These are phyloP conservation scores for Delia radicum DNA, from an alignment of 1,140 invertebrate species.

Conservation along the genomic window DNA sequence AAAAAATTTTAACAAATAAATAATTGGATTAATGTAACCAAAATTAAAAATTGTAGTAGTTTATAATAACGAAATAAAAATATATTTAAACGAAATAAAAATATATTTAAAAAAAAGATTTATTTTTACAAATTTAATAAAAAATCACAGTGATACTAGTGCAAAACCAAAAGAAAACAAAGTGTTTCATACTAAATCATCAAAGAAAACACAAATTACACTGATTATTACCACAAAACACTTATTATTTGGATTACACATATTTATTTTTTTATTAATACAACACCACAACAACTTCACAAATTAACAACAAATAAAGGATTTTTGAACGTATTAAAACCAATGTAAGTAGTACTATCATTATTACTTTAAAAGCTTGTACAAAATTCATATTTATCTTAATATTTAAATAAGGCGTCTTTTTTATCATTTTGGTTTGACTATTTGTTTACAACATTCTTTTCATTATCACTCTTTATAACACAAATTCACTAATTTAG, in stretches of 20 bases:
- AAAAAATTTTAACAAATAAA: neutral
- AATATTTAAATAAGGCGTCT: neutral
- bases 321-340: neutral
- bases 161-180: neutral
- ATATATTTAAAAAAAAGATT: neutral
- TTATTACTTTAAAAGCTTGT: neutral
- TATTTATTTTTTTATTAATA: neutral
- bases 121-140: neutral
- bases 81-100: neutral
- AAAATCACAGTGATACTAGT: neutral
- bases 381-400: neutral
- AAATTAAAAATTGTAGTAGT: neutral
- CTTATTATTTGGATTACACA: conserved; percentile 1
- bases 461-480: neutral
- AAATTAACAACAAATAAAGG: neutral
- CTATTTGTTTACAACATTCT: neutral
- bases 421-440: neutral
- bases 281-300: neutral
- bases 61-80: neutral
- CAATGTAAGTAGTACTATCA: neutral
- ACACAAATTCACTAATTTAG: too few relatives aligned
- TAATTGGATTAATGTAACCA: neutral
- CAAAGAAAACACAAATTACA: neutral
- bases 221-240: neutral
- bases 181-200: neutral